These are phyloP conservation scores for Pteropus rufus DNA, from an alignment of 2,797 vertebrate species.

Conservation along the genomic window DNA sequence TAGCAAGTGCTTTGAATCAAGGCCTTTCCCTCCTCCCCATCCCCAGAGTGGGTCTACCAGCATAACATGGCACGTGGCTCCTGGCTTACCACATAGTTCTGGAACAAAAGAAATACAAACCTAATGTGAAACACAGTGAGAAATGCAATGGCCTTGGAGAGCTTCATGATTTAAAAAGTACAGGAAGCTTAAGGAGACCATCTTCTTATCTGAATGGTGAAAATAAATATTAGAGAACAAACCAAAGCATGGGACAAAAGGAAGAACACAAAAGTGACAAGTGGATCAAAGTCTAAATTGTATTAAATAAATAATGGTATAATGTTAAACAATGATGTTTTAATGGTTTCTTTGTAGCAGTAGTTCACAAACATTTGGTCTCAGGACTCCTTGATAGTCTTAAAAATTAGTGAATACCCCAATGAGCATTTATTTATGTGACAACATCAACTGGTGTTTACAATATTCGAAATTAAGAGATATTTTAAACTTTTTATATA, in stretches of 20 bases:
- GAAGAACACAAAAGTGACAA: not conserved
- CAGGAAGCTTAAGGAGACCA: not conserved
- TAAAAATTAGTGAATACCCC: not conserved
- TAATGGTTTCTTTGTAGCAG: not conserved
- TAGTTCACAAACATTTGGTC: not conserved
- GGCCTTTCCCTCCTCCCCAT: fast-evolving
- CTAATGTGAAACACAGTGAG: not conserved
- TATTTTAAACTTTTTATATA: not conserved
- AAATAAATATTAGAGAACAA: not conserved
- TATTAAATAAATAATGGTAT: not conserved
- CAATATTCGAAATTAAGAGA: not conserved
- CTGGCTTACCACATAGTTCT: not conserved
- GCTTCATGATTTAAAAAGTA: not conserved
- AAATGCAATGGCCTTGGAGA: not conserved
- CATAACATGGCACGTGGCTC: not conserved
- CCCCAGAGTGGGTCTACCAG: not conserved
- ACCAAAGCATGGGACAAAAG: not conserved
- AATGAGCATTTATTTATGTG: not conserved
- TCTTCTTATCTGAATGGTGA: not conserved
- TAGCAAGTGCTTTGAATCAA: not conserved
- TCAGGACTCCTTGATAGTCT: not conserved
- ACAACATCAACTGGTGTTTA: not conserved
- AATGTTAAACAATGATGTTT: not conserved
- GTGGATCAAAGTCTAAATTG: not conserved
- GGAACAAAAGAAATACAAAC: not conserved